These are phyloP conservation scores for Herpetotheres cachinnans DNA, from an alignment of 2,113 vertebrate genomes.

Conservation along the genomic window DNA sequence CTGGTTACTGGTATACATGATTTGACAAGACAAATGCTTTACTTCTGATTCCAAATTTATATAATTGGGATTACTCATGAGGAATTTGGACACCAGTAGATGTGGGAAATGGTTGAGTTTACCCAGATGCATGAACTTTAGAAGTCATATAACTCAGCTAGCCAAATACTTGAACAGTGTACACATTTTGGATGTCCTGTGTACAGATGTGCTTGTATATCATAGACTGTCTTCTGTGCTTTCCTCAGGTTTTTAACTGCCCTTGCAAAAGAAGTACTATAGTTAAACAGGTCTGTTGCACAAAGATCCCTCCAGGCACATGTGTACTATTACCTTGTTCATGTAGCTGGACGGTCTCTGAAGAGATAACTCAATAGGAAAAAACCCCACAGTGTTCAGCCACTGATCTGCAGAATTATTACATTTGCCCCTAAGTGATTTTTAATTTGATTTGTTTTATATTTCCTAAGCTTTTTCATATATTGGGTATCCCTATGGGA, in stretches of 20 bases:
- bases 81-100: neutral
- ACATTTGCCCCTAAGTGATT: neutral
- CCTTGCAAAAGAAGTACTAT: neutral
- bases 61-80: neutral
- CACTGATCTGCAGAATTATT: neutral
- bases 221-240: neutral
- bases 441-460: neutral
- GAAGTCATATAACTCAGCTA: neutral
- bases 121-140: neutral
- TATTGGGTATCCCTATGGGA: neutral
- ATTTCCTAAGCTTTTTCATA: neutral
- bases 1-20: neutral
- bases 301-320: neutral
- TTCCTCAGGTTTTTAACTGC: neutral
- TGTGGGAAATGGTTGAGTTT: neutral
- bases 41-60: neutral
- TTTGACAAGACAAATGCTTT: neutral
- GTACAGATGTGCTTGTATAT: neutral
- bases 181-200: neutral
- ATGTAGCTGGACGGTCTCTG: neutral
- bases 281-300: neutral
- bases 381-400: rapidly evolving
- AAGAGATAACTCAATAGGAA: neutral
- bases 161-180: neutral
- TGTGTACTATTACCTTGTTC: neutral